Base-by-base conservation (phyloP, 2,113 vertebrate species). In the Poicephalus gulielmi region DNA sequence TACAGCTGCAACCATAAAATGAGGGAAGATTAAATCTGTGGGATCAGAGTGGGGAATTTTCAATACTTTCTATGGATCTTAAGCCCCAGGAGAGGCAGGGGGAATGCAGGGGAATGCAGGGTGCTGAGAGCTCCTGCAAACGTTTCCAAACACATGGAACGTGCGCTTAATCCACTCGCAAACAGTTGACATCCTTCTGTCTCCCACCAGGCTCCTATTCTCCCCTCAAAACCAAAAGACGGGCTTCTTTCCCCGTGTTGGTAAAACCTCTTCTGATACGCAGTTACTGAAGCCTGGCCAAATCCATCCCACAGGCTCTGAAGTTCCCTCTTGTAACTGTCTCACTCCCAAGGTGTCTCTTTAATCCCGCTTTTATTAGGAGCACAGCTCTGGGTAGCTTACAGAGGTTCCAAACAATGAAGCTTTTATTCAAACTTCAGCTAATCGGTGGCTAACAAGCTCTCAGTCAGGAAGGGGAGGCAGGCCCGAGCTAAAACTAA, bases 101-200 rank as follows among this genome's bases (percentile, higher is more conserved):
- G 80, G 83, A 96, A 95, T 88, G 47, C 50, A 74, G n/a, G 64
- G 80, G 83, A 96, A 95, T 88, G 86, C 76, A 92, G 78, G 62
- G 73, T 1, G 0, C 63, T 39, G 39, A 93, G 47, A 49, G 53
- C 31, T 67, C 77, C 85, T 70, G 47, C 76, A 91, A 94, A 94
- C 0, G 0, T 85, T 96, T 77, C 73, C 68, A 86, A 94, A 94
- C 31, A 88, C 93, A 91, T 68, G 76, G 50, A 88, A 76, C 9
- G 0, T 62, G 81, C 80, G 68, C 62, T 71, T 93, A 94, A 97
- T 91, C 90, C 88, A 64, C 30, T 28, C 11, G 17, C 88, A 86
- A 92, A 91, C 60, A 95, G 76, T 20, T 89, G 89, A 91, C 75
- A 93, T 84, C 83, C 80, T 86, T 68, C 63, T 94, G 66, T 41